Conservation (phyloP, 2,113 vertebrate genomes). For the Nematolebias whitei region DNA sequence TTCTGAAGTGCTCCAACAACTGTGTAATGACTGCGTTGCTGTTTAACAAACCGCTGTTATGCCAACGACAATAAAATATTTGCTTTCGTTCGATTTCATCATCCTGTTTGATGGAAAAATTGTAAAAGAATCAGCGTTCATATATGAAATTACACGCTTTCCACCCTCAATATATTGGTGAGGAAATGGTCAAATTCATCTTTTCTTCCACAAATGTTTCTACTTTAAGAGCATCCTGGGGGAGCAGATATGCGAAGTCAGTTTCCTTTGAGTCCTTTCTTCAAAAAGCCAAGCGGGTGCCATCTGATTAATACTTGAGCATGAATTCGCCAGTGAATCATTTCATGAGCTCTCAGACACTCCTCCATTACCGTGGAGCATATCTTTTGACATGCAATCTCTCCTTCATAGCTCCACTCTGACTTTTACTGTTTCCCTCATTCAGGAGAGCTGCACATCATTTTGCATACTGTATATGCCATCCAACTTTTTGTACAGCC, state of each 20-base stretch:
- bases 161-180: conserved; percentile 28
- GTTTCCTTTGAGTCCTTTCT: conserved; percentile 53
- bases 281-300: conserved; percentile 49
- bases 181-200: conserved; percentile 51
- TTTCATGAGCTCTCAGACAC: conserved; percentile 60
- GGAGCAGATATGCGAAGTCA: conserved; percentile 53
- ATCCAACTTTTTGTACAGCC: conserved; percentile 18
- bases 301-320: conserved; percentile 69
- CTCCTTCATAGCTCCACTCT: conserved; percentile 43
- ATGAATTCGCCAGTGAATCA: conserved; percentile 67
- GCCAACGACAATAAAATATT: conserved; percentile 49
- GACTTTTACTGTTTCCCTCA: conserved; percentile 39
- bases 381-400: conserved; percentile 71
- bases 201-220: conserved; percentile 60
- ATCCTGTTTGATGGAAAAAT: conserved; percentile 38
- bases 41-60: conserved; percentile 16
- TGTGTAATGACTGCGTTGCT: conserved; percentile 30
- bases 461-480: conserved; percentile 41
- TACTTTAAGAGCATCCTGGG: conserved; percentile 49
- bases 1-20: conserved; percentile 19
- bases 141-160: conserved; percentile 33
- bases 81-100: conserved; percentile 64
- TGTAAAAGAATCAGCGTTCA: conserved; percentile 42
- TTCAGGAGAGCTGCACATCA: conserved; percentile 53
- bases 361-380: conserved; percentile 63